Evolutionary conservation across 2,888 invertebrate genomes (phyloP), one percentile per base, ranked within the genome.

Genomic region (Miltochrista miniata): DNA sequence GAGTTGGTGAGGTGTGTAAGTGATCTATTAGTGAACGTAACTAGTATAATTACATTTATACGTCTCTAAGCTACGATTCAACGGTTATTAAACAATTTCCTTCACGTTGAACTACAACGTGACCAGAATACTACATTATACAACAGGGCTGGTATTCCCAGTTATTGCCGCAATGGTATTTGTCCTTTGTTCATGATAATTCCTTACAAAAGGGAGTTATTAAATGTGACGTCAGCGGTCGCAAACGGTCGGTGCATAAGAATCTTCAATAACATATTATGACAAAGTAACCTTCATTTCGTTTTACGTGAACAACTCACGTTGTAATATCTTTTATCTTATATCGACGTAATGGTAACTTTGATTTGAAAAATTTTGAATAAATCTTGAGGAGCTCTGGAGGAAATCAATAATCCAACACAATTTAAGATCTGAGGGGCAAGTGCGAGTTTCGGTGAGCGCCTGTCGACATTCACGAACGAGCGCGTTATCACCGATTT

Each of bases 161-260:
- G 55, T 61, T 61, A 69, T 67, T 67, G 56, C 70, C 54, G 54
- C 52, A 37, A 54, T 54, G 70, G 64, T 50, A 63, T 69, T 63
- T 54, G 51, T 58, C 58, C 61, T 67, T 67, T 66, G 58, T 69
- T 66, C 64, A 58, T 59, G 55, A 54, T 69, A 51, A 63, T 63
- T 54, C 51, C 43, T 44, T 38, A 48, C 51, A 40, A 58, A 42
- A 41, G 46, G 50, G 56, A 53, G 52, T 56, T 64, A 65, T 61
- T 68, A 61, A 51, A 35, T 35, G 51, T 65, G 62, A 64, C 52
- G 56, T 65, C 61, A 68, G 34, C 11, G 44, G 44, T 13, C 44
- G 24, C 44, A 13, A 24, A 44, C 13, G 7, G 24, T 15, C 13
- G 24, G 13, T 42, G 18, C 18, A 42, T 15, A 36, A 7, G 10